These are phyloP conservation scores for Macrosoma leucophasiata DNA, from an alignment of 2,888 invertebrate genomes.

Conservation along the genomic window DNA sequence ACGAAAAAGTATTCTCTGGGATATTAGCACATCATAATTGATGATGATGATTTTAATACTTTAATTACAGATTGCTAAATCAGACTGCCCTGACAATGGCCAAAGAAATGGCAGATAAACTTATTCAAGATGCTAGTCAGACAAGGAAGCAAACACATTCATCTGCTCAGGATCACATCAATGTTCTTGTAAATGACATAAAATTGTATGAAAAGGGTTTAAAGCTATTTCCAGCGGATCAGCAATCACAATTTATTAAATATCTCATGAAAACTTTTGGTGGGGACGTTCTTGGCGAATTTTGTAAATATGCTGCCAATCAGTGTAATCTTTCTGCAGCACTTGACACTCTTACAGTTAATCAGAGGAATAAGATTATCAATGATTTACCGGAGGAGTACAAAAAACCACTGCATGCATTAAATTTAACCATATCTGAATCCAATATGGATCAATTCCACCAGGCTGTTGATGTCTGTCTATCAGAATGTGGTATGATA, in stretches of 20 bases:
- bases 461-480: conserved; percentile 81
- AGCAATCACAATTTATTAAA: conserved; percentile 83
- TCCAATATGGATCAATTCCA: conserved; percentile 87
- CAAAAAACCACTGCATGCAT: conserved; percentile 77
- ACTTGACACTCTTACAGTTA: conserved; percentile 76
- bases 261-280: conserved; percentile 91
- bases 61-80: conserved; percentile 78
- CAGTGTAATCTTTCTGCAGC: conserved; percentile 81
- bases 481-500: conserved; percentile 85
- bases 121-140: conserved; percentile 81
- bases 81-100: conserved; percentile 80
- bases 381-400: conserved; percentile 82
- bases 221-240: conserved; percentile 75
- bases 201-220: conserved; percentile 88
- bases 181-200: conserved; percentile 83
- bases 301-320: conserved; percentile 85
- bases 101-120: conserved; percentile 83
- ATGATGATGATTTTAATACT: conserved; percentile 10
- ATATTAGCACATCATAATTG: too few species aligned
- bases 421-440: conserved; percentile 82
- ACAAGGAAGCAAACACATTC: conserved; percentile 85
- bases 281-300: conserved; percentile 86
- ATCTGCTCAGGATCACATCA: conserved; percentile 88
- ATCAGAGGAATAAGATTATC: conserved; percentile 82
- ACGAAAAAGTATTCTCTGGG: too few species aligned